Percentiles rank a stretch among this genome's conserved stretches.
Evolutionary conservation across 35 echinoderm and acorn worm species (phyloP).

Genomic region (Heliocidaris tuberculata): DNA sequence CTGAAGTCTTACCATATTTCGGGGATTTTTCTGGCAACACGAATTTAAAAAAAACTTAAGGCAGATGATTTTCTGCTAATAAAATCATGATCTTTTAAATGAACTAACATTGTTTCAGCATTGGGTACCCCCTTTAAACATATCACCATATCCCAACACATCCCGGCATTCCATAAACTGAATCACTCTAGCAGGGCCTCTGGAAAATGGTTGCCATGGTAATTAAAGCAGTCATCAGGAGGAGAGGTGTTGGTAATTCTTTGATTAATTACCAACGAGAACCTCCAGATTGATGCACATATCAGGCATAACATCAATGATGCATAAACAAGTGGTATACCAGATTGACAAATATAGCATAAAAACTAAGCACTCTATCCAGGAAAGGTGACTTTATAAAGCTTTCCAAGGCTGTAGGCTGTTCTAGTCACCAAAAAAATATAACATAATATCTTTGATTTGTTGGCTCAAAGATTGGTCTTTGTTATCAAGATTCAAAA

Average conservation of each 20-base stretch:
- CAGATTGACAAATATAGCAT: neutral
- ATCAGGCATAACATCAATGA: neutral
- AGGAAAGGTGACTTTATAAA: too few species aligned
- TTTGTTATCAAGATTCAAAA: too few species aligned
- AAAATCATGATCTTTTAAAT: too few species aligned
- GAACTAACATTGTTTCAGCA: too few species aligned
- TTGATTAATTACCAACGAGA: constrained; percentile 3
- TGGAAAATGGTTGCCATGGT: neutral
- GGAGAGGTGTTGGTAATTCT: neutral
- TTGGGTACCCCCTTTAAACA: neutral
- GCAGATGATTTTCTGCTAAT: too few species aligned
- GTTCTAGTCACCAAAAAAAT: too few species aligned
- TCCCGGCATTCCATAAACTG: neutral
- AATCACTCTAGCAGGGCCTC: neutral
- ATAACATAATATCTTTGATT: too few species aligned
- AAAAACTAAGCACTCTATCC: neutral
- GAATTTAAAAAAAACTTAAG: too few species aligned
- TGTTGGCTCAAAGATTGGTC: too few species aligned
- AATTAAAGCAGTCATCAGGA: constrained; percentile 10
- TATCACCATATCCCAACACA: neutral
- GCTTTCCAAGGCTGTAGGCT: too few species aligned
- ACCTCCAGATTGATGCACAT: neutral
- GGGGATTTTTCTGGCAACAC: too few species aligned
- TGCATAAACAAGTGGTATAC: neutral
- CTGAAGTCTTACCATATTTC: too few species aligned